Conservation (phyloP, 2,888 invertebrate species). For the Cantharis rustica region DNA sequence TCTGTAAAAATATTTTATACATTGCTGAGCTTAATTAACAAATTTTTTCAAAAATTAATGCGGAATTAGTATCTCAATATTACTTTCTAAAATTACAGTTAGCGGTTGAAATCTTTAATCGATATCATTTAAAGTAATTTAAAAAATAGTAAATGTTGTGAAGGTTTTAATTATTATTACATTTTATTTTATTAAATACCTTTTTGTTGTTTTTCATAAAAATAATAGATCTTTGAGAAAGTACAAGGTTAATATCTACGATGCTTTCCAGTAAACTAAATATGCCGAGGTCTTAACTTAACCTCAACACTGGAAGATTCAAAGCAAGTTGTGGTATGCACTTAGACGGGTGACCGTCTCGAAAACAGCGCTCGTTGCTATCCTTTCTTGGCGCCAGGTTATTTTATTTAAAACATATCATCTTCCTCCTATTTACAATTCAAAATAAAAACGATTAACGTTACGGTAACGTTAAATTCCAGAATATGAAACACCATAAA, state of each 20-base stretch:
- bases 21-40: constrained; percentile 6
- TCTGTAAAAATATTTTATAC: not conserved
- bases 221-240: not conserved
- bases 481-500: too few species aligned
- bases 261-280: not conserved
- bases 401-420: too few species aligned
- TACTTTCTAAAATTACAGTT: constrained; percentile 4
- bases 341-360: too few species aligned
- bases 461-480: too few species aligned
- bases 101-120: not conserved
- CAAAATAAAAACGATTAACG: too few species aligned
- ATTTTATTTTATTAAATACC: not conserved
- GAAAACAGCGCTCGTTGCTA: too few species aligned
- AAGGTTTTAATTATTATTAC: not conserved
- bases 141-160: not conserved
- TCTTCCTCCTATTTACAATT: too few species aligned
- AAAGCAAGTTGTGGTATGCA: too few species aligned
- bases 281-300: not conserved
- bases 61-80: not conserved
- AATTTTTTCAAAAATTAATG: not conserved
- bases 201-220: not conserved
- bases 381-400: too few species aligned
- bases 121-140: not conserved
- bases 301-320: not conserved
- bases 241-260: not conserved